Base-by-base conservation (phyloP, 2,888 invertebrate species). In the Reticulitermes lucifugus region DNA sequence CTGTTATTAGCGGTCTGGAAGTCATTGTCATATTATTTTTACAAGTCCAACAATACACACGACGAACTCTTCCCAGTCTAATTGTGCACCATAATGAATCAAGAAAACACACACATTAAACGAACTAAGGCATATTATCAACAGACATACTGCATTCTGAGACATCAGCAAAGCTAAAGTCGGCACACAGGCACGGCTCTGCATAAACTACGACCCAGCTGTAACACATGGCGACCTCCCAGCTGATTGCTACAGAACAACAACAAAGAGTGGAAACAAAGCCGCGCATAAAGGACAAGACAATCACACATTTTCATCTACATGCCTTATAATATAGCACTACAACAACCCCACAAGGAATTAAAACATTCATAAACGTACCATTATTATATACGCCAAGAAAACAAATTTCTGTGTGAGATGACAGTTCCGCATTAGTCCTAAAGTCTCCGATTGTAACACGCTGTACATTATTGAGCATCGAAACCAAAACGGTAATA, bases 221-320 rank as follows among this genome's bases (percentile, higher is more conserved):
- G 81, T 84, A 79, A 84, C 84, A 84, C 84, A 84, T 84, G 84
- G 84, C 84, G 70, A 43, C 65, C 80, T 51, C 65, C 84, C 84
- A 84, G 84, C 84, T 84, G 84, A 84, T 84, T 84, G 79, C 65
- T 70, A 46, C 46, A 25, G 46, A 77, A 77, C 29, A 84, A 84
- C 80, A 84, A 84, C 83, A 83, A 83, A 83, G 83, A 29, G 77
- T 14, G 7, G n/a, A 10, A 22, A 18, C n/a, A 65, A 65, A 65
- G 1, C n/a, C n/a, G 65, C 6, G 9, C 65, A 55, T 55, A 14
- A 14, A 14, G 4, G 55, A 55, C 55, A 18, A 14, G 55, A 55
- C 14, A 14, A 18, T 55, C 55, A 55, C 55, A 18, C 18, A 55
- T 55, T 18, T 55, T 12, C 55, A 55, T 18, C 12, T 55, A 55